phyloP scores from a whole-genome alignment of 2,113 vertebrate genomes.

The Gallinago media region DNA sequence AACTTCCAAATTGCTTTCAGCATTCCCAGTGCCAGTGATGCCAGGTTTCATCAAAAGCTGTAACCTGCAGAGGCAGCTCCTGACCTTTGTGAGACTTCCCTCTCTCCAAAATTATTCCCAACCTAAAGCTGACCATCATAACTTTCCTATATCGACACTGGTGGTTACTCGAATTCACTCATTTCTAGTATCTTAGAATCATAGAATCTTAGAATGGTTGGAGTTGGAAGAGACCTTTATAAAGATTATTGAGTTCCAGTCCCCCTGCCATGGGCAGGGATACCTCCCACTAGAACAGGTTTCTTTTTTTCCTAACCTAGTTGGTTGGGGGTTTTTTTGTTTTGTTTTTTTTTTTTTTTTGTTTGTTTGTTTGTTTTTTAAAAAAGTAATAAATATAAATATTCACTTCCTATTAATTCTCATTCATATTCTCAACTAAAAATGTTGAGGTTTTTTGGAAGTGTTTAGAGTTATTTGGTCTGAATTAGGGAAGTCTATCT shows the following conservation, averaged over 20 bases:
- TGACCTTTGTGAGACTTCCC: background rate
- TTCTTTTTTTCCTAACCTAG: background rate
- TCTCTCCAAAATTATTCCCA: slow-evolving; percentile 38
- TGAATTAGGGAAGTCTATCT: background rate
- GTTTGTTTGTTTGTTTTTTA: too few species aligned
- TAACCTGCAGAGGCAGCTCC: slow-evolving; percentile 42
- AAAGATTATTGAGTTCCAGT: background rate
- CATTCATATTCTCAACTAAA: background rate
- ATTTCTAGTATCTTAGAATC: background rate
- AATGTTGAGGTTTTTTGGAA: background rate
- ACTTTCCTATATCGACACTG: background rate
- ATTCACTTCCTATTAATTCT: background rate
- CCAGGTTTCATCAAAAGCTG: slow-evolving; percentile 63
- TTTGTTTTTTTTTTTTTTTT: too few species aligned
- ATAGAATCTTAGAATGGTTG: background rate
- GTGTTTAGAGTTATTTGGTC: background rate
- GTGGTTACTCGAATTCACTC: background rate
- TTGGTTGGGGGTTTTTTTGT: background rate
- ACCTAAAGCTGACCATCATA: slow-evolving; percentile 25
- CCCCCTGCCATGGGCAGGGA: background rate
- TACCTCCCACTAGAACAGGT: background rate
- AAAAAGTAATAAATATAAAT: background rate
- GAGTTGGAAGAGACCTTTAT: background rate
- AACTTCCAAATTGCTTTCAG: slow-evolving; percentile 2
- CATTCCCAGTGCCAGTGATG: slow-evolving; percentile 1